phyloP scores from a whole-genome alignment of 2,797 vertebrate species.

The Sebastiscus tertius region DNA sequence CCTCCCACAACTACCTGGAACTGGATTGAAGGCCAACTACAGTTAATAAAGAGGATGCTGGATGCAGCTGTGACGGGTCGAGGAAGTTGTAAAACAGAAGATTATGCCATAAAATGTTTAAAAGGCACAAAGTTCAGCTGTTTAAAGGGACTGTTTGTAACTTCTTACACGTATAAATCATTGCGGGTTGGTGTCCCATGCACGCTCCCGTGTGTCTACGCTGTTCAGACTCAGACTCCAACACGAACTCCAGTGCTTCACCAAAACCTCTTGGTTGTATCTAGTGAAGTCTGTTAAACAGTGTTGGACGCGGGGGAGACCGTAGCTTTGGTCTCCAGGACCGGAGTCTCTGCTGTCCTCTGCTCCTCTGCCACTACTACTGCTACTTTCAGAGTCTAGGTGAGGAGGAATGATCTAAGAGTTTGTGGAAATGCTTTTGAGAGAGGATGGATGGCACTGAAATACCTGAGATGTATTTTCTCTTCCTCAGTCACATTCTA shows the following conservation, averaged over 20 bases:
- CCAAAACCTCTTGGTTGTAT: too few species aligned
- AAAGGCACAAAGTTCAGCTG: neutral
- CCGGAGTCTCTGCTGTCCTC: too few species aligned
- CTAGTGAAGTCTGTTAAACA: too few species aligned
- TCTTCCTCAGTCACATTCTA: neutral
- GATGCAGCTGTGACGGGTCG: neutral
- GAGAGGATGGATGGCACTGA: neutral
- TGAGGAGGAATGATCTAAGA: neutral
- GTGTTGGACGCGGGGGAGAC: too few species aligned
- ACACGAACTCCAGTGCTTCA: too few species aligned
- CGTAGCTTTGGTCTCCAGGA: too few species aligned
- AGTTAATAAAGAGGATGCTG: neutral
- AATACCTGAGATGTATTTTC: neutral
- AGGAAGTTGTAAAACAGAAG: neutral
- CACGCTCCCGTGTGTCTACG: rapidly evolving
- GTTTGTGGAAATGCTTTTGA: neutral
- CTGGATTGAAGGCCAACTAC: neutral
- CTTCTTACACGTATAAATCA: too few species aligned
- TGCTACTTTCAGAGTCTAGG: neutral
- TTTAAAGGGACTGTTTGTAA: too few species aligned
- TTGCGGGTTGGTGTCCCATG: too few species aligned
- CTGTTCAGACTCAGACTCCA: too few species aligned
- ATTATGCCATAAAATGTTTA: neutral
- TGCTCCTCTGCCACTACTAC: too few species aligned
- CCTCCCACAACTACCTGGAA: neutral